Evolutionary conservation across 2,797 vertebrate genomes (phyloP).

Genomic region (Thripadectes ignobilis): DNA sequence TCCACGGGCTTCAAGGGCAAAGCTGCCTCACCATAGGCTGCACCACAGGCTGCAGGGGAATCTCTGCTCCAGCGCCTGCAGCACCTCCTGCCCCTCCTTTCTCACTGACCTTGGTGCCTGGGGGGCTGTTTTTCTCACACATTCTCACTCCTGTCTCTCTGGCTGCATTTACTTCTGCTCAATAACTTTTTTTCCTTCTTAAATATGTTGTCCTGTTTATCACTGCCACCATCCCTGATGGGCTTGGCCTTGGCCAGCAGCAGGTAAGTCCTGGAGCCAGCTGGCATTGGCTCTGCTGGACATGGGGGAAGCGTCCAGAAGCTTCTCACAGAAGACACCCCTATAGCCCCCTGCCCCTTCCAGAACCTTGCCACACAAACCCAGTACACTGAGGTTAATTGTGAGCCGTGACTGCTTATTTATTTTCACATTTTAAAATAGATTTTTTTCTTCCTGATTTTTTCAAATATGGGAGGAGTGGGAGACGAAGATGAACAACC

Average conservation of each 20-base stretch:
- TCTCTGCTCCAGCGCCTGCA: neutral
- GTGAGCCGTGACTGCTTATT: neutral
- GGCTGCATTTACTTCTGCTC: neutral
- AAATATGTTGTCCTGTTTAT: neutral
- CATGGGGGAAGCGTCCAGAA: neutral
- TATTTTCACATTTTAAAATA: neutral
- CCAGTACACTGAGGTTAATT: neutral
- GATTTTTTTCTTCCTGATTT: neutral
- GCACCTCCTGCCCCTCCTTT: neutral
- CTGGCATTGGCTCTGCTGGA: neutral
- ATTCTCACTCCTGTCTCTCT: neutral
- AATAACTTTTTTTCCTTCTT: neutral
- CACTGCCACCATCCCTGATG: neutral
- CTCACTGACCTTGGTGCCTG: neutral
- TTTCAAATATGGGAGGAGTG: neutral
- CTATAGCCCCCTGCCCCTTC: neutral
- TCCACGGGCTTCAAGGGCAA: neutral
- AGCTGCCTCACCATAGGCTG: neutral
- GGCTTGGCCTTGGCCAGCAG: neutral
- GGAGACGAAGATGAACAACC: neutral
- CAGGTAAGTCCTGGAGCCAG: rapidly evolving
- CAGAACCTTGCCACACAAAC: neutral
- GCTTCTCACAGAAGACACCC: neutral
- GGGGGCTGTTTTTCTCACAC: neutral
- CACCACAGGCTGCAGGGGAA: neutral